Base-by-base conservation (phyloP, 2,888 invertebrate genomes). In the Oxyteleia sp. region DNA sequence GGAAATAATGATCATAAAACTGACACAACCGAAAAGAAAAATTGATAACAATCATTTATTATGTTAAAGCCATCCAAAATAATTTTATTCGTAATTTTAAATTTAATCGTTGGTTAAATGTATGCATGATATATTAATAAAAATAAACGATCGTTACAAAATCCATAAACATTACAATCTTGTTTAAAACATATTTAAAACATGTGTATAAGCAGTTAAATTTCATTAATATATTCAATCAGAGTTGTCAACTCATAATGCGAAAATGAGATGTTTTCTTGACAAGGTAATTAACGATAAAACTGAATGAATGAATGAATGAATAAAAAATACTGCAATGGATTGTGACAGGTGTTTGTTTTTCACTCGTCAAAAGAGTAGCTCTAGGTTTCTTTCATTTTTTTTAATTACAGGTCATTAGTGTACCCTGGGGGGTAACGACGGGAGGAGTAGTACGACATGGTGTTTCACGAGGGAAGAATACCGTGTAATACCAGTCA, bases 1-100 rank as follows among this genome's bases (percentile, higher is more conserved):
- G 11, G 18, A 35, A 20, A 55, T 55, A 55, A 55, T 35, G 55
- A 55, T 55, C 55, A 35, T 55, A 55, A 55, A 55, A 55, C 55
- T 55, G 55, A 55, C 55, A 55, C 29, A 18, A 11, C n/a, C 35
- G n/a, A 35, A 38, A 55, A 32, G 55, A 55, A 55, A 55, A 55
- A 55, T 55, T 55, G 35, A 55, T 55, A 55, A 35, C 20, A 55
- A 16, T 1, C 53, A n/a, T 38, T 18, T 38, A 35, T 55, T 55
- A n/a, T 55, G 35, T 29, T 32, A 4, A 32, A 32, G 32, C 32
- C 32, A 4, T 32, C 8, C 32, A 8, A 32, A 8, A 32, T 32
- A 32, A 55, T 23, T 55, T 55, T 29, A 18, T 38, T n/a, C 20
- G n/a, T n/a, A n/a, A n/a, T n/a, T n/a, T n/a, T n/a, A n/a, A n/a